Percentiles rank a stretch among this genome's conserved stretches.
Conservation (phyloP, 2,113 vertebrate genomes). For the Eonycteris spelaea region DNA sequence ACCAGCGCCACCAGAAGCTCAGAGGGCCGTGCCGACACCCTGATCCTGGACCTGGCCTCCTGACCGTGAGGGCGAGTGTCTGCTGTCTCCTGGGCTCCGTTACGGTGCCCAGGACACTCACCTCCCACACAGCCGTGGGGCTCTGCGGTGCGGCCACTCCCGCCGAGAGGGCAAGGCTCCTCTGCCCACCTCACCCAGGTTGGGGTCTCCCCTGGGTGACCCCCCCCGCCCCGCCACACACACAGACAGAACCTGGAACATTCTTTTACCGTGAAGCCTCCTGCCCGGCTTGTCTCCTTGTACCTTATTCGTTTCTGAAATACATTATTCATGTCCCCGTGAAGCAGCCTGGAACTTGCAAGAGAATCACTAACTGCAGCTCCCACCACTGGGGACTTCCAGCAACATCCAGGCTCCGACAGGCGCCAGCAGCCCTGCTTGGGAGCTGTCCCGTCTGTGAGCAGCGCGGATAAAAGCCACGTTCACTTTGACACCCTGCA, state of each 20-base stretch:
- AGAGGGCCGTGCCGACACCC: not conserved
- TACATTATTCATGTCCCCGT: not conserved
- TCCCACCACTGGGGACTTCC: rapidly evolving
- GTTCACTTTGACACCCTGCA: rapidly evolving
- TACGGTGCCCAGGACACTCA: not conserved
- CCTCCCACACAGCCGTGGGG: not conserved
- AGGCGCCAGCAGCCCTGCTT: not conserved
- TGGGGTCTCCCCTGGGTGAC: not conserved
- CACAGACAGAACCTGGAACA: no score
- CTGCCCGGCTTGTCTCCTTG: not conserved
- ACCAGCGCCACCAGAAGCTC: not conserved
- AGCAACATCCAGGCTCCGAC: not conserved
- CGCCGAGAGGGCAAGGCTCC: not conserved
- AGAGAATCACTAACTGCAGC: not conserved
- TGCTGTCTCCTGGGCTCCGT: not conserved
- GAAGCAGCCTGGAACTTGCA: not conserved
- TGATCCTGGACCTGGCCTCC: not conserved
- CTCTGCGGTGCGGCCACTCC: not conserved
- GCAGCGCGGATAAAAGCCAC: rapidly evolving
- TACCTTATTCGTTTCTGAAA: not conserved
- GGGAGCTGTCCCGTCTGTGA: not conserved
- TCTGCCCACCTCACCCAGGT: not conserved
- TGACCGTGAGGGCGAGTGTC: rapidly evolving
- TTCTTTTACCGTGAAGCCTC: not conserved
- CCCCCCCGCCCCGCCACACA: not conserved